A percentile compares a stretch with the other conserved stretches of the same genome.
Evolutionary conservation across 2,888 invertebrate genomes (phyloP).

Genomic region (Mermis nigrescens): DNA sequence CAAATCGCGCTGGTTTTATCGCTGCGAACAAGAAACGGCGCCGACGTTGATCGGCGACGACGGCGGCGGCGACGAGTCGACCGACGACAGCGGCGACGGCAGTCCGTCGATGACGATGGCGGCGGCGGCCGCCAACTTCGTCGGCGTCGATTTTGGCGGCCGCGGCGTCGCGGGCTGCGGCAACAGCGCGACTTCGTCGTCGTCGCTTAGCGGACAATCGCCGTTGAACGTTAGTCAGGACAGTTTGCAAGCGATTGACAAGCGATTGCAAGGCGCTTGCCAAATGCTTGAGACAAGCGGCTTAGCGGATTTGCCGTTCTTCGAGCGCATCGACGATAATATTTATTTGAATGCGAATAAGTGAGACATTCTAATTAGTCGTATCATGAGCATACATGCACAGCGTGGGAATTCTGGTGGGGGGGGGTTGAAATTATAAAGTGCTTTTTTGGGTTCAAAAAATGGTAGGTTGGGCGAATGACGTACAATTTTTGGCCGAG

Average conservation of each 20-base stretch:
- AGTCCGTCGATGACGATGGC: not conserved
- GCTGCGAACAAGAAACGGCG: conserved; percentile 7
- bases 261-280: not conserved
- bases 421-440: too few species aligned
- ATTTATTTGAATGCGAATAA: not conserved
- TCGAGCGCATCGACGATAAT: conserved; percentile 2
- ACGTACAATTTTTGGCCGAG: too few species aligned
- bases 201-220: not conserved
- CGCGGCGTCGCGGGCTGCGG: not conserved
- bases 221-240: not conserved
- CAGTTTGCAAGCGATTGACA: not conserved
- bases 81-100: not conserved
- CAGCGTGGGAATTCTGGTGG: too few species aligned
- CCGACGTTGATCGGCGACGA: not conserved
- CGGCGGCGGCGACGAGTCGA: too few species aligned
- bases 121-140: too few species aligned
- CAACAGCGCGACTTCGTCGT: too few species aligned
- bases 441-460: too few species aligned
- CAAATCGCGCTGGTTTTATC: conserved; percentile 11
- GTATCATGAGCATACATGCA: too few species aligned
- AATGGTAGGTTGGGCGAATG: too few species aligned
- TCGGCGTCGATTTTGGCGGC: not conserved
- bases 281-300: too few species aligned
- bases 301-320: not conserved
- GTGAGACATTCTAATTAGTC: too few species aligned